Conservation (phyloP, 2,797 vertebrate species). For the Danio jaintianensis region DNA sequence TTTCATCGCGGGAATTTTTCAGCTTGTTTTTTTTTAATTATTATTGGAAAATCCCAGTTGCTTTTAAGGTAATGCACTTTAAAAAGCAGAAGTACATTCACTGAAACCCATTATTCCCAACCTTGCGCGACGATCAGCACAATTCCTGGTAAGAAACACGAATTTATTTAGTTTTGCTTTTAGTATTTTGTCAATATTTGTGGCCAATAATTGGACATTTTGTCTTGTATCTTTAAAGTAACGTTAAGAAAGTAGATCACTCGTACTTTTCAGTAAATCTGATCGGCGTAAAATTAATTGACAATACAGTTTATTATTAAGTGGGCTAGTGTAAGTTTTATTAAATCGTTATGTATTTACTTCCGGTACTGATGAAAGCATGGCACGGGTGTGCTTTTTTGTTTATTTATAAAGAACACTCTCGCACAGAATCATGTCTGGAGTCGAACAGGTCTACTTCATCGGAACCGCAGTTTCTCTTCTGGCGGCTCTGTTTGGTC, state of each 20-base stretch:
- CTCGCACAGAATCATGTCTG: conserved; percentile 40
- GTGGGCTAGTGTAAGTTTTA: too few relatives aligned
- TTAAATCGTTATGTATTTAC: neutral
- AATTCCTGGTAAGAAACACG: neutral
- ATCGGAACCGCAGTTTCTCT: conserved; percentile 66
- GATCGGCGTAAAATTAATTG: too few relatives aligned
- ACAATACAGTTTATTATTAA: neutral
- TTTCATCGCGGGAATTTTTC: neutral
- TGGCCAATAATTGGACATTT: neutral
- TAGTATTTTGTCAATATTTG: neutral
- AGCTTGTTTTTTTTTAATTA: too few relatives aligned
- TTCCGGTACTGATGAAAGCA: conserved; percentile 5
- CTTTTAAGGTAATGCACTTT: too few relatives aligned
- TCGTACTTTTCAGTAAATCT: neutral
- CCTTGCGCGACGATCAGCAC: neutral
- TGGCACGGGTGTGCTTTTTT: neutral
- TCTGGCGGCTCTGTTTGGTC: conserved; percentile 60
- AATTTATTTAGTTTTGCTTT: neutral
- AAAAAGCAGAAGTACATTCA: too few relatives aligned
- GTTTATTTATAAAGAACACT: neutral
- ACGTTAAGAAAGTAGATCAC: too few relatives aligned
- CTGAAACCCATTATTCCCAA: neutral
- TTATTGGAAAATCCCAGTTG: conserved; percentile 14
- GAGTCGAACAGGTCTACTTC: conserved; percentile 63
- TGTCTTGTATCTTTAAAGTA: neutral